Evolutionary conservation across 2,113 vertebrate species (phyloP).

Genomic region (Scartelaos histophorus): DNA sequence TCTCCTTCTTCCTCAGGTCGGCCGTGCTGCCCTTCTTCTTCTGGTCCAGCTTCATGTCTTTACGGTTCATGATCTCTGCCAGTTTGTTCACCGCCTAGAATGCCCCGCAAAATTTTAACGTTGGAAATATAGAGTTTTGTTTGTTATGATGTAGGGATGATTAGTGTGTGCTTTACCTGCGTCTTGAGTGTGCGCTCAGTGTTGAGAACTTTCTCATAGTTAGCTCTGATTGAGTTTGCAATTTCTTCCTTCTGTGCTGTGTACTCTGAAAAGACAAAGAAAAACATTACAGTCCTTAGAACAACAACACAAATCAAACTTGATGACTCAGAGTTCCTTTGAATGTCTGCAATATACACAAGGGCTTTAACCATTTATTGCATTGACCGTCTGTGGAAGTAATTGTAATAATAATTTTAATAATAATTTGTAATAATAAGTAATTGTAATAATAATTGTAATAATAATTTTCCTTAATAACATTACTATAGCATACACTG

Average conservation of each 20-base stretch:
- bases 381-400: no score
- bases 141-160: background rate
- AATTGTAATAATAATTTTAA: no score
- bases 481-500: no score
- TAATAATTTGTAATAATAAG: no score
- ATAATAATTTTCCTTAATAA: no score
- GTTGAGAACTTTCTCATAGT: slow-evolving; percentile 88
- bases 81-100: slow-evolving; percentile 98
- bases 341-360: no score
- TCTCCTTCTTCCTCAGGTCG: slow-evolving; percentile 97
- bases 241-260: slow-evolving; percentile 84
- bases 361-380: no score
- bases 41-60: slow-evolving; percentile 96
- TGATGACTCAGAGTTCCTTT: no score
- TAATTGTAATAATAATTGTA: no score
- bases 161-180: slow-evolving; percentile 74
- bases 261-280: slow-evolving; percentile 76
- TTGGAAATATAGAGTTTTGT: background rate
- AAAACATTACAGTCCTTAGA: background rate
- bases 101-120: background rate
- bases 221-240: slow-evolving; percentile 80
- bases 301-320: background rate
- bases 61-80: slow-evolving; percentile 99
- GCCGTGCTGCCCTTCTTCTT: slow-evolving; percentile 94
- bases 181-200: slow-evolving; percentile 94